Percentiles rank a stretch among this genome's conserved stretches.
Conservation (phyloP, 2,888 invertebrate species). For the Limnephilus lunatus region DNA sequence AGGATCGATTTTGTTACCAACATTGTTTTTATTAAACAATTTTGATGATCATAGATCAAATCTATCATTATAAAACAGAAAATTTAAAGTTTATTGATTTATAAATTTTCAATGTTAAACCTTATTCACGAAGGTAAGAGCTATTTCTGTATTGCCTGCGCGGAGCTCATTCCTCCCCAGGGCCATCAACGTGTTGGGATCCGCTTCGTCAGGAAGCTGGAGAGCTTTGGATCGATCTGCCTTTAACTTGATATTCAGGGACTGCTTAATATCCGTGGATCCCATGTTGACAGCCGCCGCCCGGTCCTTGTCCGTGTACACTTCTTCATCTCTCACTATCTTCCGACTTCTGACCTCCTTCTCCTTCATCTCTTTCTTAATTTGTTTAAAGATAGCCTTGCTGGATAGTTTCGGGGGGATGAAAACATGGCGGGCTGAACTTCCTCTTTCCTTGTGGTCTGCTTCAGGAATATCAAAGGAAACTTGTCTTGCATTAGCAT, state of each 20-base stretch:
- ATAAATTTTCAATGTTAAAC: constrained; percentile 71
- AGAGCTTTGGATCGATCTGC: constrained; percentile 85
- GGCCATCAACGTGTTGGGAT: constrained; percentile 86
- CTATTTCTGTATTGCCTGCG: constrained; percentile 84
- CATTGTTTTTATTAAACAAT: neutral
- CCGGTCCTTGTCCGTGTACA: constrained; percentile 93
- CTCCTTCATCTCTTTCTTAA: constrained; percentile 69
- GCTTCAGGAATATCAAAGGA: constrained; percentile 68
- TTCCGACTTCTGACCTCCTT: constrained; percentile 71
- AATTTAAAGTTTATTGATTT: neutral
- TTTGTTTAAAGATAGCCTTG: constrained; percentile 71
- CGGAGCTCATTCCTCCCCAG: constrained; percentile 87
- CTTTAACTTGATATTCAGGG: constrained; percentile 86
- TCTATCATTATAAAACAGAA: too few species aligned
- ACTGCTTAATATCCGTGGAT: constrained; percentile 91
- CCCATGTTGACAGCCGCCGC: constrained; percentile 94
- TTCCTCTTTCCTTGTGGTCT: constrained; percentile 69
- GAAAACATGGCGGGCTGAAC: constrained; percentile 68
- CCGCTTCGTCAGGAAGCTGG: constrained; percentile 87
- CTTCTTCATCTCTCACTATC: constrained; percentile 80
- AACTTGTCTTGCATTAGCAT: constrained; percentile 71
- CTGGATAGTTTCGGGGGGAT: constrained; percentile 70
- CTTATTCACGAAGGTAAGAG: constrained; percentile 88
- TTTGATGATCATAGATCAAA: too few species aligned
- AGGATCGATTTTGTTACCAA: neutral